Evolutionary conservation across 1,140 invertebrate genomes (phyloP).

Genomic region (Magallana ariakensis): DNA sequence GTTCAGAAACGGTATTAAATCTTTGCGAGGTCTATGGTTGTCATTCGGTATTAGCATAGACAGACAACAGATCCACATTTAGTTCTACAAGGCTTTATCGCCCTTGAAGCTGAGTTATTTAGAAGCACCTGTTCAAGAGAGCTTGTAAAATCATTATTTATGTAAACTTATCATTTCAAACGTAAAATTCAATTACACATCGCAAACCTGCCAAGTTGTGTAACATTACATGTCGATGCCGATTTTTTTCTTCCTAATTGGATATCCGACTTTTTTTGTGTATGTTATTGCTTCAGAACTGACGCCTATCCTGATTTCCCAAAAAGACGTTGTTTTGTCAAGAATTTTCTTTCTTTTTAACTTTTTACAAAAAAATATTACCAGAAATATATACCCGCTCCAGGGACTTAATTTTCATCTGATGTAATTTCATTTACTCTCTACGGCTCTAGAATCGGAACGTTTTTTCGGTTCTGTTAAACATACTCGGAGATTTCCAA

Average conservation of each 20-base stretch:
- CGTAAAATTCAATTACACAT: constrained; percentile 33
- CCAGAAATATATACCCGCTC: no score
- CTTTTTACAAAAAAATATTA: no score
- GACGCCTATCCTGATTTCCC: not conserved
- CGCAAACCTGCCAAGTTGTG: constrained; percentile 34
- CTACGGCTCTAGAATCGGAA: no score
- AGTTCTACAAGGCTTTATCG: not conserved
- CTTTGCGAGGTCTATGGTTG: not conserved
- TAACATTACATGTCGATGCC: constrained; percentile 26
- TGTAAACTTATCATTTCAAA: constrained; percentile 35
- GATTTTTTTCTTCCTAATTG: not conserved
- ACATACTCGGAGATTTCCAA: no score
- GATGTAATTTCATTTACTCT: no score
- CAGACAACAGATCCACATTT: not conserved
- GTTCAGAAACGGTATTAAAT: constrained; percentile 22
- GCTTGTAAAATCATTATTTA: constrained; percentile 35
- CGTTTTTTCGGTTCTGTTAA: no score
- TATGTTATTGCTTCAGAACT: not conserved
- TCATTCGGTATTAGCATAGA: not conserved
- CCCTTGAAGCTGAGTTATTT: constrained; percentile 5
- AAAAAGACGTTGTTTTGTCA: no score
- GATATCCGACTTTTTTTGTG: not conserved
- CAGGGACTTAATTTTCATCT: no score
- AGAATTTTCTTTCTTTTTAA: no score
- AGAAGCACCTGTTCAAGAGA: not conserved